Evolutionary conservation across 1,140 invertebrate species (phyloP).

Genomic region (Vanessa atalanta): DNA sequence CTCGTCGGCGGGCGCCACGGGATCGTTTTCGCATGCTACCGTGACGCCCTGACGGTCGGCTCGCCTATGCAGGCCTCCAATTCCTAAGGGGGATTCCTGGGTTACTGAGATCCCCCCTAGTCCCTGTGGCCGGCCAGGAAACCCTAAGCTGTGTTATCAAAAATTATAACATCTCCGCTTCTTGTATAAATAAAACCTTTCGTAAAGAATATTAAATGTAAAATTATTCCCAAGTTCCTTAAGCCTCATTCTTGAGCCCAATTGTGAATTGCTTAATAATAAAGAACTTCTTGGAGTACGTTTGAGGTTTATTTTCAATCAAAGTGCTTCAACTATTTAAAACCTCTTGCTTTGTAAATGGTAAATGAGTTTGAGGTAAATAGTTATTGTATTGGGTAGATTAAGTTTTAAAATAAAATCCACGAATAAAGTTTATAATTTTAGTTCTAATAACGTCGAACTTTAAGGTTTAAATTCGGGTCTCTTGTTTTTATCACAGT

Average conservation of each 20-base stretch:
- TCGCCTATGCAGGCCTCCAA: no score
- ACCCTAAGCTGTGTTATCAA: neutral
- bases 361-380: neutral
- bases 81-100: no score
- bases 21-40: no score
- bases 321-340: neutral
- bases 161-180: conserved; percentile 3
- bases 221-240: conserved; percentile 17
- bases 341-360: conserved; percentile 1
- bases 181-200: conserved; percentile 22
- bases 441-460: no score
- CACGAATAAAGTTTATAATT: no score
- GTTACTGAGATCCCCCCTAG: no score
- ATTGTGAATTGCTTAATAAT: conserved; percentile 2
- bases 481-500: no score
- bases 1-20: no score
- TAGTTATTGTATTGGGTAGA: no score
- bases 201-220: conserved; percentile 17
- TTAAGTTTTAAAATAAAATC: no score
- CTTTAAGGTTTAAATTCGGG: no score
- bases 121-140: neutral
- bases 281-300: neutral
- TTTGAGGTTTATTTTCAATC: neutral
- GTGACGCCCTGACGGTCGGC: no score
- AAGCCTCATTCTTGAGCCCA: conserved; percentile 12